Evolutionary conservation across 2,113 vertebrate species (phyloP), one percentile per base, ranked within the genome.

Genomic region (Dasyornis broadbenti): DNA sequence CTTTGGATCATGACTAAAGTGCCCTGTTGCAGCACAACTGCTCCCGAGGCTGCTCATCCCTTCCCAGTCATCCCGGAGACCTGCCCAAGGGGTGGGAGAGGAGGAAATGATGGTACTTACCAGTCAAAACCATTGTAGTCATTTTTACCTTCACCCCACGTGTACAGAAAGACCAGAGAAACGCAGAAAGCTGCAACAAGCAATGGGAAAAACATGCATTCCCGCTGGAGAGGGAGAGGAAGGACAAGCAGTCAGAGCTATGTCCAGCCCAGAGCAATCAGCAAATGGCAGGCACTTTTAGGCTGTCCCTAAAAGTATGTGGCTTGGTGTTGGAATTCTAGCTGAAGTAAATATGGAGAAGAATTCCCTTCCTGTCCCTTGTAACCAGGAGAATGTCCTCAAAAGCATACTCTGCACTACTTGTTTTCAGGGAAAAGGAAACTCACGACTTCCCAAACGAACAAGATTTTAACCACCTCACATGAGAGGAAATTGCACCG

Each of bases 41-140:
- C 76, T 44, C 12, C 4, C 3, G 33, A 72, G 12, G 24, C 3
- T 59, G 20, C 5, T 66, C 52, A 26, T 50, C 53, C 39, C 56
- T 69, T 57, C n/a, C 57, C 53, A 66, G 31, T 44, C 31, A 59
- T n/a, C 19, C 37, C 21, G 18, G 19, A 9, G 35, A 78, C 9
- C 35, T n/a, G 33, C 23, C 12, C 0, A 11, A 72, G 30, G 14
- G 22, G 30, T 2, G 0, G 20, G 9, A 77, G 47, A 86, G 64
- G 31, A 84, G 28, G 19, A 66, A 87, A 95, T 82, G 14, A 7
- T 16, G 19, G n/a, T 56, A 97, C 99, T 97, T 91, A 99, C 99
- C 99, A 99, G 96, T 99, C 98, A 96, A 99, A 99, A 96, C 98
- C 96, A 11, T 98, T 97, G 97, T 99, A 99, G 97, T 99, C 99